phyloP scores from a whole-genome alignment of 2,888 invertebrate genomes.

The Melitaea athalia region DNA sequence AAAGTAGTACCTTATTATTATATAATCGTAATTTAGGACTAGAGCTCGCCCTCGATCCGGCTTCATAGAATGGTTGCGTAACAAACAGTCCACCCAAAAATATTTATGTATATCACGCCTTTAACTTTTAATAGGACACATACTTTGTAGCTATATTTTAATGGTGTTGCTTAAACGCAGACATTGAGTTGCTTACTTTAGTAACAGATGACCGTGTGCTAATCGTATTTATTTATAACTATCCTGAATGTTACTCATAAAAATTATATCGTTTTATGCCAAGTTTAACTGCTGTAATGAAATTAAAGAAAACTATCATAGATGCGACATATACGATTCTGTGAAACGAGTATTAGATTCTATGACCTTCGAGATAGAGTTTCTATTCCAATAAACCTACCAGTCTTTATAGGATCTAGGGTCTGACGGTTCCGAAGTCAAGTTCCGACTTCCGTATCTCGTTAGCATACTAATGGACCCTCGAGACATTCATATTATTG shows the following conservation, averaged over 20 bases:
- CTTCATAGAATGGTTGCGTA: too few species aligned
- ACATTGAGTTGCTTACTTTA: too few species aligned
- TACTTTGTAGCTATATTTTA: too few species aligned
- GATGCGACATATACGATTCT: background rate
- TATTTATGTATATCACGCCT: too few species aligned
- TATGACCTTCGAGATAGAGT: background rate
- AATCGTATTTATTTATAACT: too few species aligned
- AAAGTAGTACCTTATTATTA: too few species aligned
- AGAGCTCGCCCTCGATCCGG: too few species aligned
- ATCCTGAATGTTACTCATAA: slow-evolving; percentile 6
- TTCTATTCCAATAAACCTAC: slow-evolving; percentile 12
- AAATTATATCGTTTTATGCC: slow-evolving; percentile 34
- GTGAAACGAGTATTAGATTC: background rate
- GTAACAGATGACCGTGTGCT: too few species aligned
- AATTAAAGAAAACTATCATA: slow-evolving; percentile 22
- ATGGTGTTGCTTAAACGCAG: too few species aligned
- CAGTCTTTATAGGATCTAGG: slow-evolving; percentile 29
- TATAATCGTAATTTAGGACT: too few species aligned
- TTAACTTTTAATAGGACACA: too few species aligned
- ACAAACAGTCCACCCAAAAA: too few species aligned
- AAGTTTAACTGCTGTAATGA: slow-evolving; percentile 35
- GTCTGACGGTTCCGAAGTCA: slow-evolving; percentile 38
- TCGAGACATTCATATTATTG: slow-evolving; percentile 55
- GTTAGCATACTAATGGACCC: slow-evolving; percentile 67
- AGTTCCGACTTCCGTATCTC: slow-evolving; percentile 43